Evolutionary conservation across 2,113 vertebrate genomes (phyloP).

Genomic region (Oreochromis niloticus): DNA sequence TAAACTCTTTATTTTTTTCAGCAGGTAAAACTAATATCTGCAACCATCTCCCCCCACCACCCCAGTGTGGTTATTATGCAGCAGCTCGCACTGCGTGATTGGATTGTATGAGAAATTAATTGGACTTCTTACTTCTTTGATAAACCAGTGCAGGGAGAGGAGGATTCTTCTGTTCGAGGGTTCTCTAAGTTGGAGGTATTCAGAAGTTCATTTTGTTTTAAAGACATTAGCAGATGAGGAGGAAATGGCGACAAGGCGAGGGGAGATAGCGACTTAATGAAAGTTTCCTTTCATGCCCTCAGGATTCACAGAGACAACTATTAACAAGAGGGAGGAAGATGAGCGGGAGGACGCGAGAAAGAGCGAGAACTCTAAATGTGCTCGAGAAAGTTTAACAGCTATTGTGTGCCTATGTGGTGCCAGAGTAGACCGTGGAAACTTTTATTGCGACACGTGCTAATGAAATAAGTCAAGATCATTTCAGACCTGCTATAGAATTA

Average conservation of each 20-base stretch:
- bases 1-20: not conserved
- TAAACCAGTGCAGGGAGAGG: not conserved
- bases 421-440: not conserved
- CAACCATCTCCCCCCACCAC: not conserved
- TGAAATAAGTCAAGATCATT: not conserved
- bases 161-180: not conserved
- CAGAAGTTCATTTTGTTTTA: slow-evolving; percentile 52
- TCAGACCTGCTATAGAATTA: not conserved
- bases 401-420: not conserved
- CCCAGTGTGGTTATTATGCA: slow-evolving; percentile 13
- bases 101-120: slow-evolving; percentile 44
- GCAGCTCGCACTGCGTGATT: slow-evolving; percentile 1
- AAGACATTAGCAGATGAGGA: slow-evolving; percentile 30
- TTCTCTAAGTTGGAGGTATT: slow-evolving; percentile 8
- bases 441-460: not conserved
- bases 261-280: slow-evolving; percentile 48
- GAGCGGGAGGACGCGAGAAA: not conserved
- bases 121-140: slow-evolving; percentile 28
- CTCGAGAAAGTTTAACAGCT: not conserved
- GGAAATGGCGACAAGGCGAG: slow-evolving; percentile 14
- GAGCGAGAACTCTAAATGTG: not conserved
- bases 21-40: slow-evolving; percentile 35
- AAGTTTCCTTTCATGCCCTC: slow-evolving; percentile 29
- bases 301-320: slow-evolving; percentile 16
- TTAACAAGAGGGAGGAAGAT: slow-evolving; percentile 16